phyloP scores from a whole-genome alignment of 1,140 invertebrate species.

The Cryptotermes secundus region DNA sequence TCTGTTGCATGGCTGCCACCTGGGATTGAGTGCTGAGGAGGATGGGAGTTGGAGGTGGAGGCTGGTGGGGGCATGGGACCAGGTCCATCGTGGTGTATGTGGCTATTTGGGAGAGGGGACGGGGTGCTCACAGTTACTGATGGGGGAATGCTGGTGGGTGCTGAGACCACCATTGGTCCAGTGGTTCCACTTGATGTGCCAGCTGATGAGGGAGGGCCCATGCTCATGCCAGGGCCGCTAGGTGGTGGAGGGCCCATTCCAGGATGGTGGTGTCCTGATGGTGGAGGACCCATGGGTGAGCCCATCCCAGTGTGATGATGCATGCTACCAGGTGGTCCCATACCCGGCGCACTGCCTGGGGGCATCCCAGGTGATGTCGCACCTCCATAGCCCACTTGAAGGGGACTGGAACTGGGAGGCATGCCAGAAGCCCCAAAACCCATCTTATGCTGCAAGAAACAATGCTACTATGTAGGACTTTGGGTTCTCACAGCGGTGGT shows the following conservation, averaged over 20 bases:
- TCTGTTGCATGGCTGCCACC: constrained; percentile 37
- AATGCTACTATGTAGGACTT: background rate
- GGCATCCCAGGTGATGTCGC: background rate
- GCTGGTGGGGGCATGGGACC: constrained; percentile 59
- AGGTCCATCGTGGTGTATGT: constrained; percentile 53
- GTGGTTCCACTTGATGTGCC: constrained; percentile 19
- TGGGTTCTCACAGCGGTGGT: no score
- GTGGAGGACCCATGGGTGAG: constrained; percentile 43
- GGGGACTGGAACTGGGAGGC: constrained; percentile 50
- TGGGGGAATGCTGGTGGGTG: constrained; percentile 30
- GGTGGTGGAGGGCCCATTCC: constrained; percentile 54
- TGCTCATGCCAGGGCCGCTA: constrained; percentile 33
- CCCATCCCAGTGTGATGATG: constrained; percentile 39
- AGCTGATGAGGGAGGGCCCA: constrained; percentile 30
- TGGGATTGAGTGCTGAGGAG: constrained; percentile 40
- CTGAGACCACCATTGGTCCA: constrained; percentile 29
- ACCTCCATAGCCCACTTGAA: constrained; percentile 50
- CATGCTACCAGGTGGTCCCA: constrained; percentile 41
- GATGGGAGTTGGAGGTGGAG: constrained; percentile 59
- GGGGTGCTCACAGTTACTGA: constrained; percentile 38
- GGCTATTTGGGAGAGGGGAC: constrained; percentile 47
- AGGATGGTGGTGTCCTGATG: constrained; percentile 45
- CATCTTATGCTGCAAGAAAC: constrained; percentile 59
- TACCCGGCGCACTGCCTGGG: constrained; percentile 48
- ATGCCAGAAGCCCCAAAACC: constrained; percentile 55